Base-by-base conservation (phyloP, 92 coral and sea anemone genomes). In the Phenganax stokvisi region DNA sequence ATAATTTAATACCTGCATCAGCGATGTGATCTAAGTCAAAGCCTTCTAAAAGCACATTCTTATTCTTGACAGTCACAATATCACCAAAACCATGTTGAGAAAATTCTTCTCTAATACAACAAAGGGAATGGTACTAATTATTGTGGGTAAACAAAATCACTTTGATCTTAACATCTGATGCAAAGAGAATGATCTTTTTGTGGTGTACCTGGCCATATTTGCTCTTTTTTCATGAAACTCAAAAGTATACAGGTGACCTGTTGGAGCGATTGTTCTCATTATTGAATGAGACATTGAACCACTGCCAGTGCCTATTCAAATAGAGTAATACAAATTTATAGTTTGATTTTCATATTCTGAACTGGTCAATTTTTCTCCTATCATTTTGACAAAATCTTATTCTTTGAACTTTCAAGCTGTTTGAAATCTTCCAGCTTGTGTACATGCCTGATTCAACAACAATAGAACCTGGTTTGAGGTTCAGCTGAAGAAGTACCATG, bases 271-370 rank as follows among this genome's bases (percentile, higher is more conserved):
- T 63, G 92, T 75, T 59, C 99, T 83, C 78, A 96, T 89, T 12
- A 96, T 76, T 25, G 96, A 90, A 92, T 96, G 99, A 8, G 99
- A 92, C 99, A 96, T 96, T 31, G 99, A 96, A 0, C 91, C 99
- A 90, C 99, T 96, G 17, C 99, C 99, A 56, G 99, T 96, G 56
- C 98, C 98, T 93, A 54, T 6, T 74, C 9, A 57, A 75, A 13
- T 7, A 73, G 20, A 72, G 15, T 65, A 20, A 20, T 6, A 75
- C 4, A 52, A 51, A 17, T 44, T 9, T n/a, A 47, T 27, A 31
- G 56, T 11, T 28, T 37, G 47, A 37, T 37, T 37, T 37, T 37
- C 47, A 5, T 1, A 37, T 37, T 1, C 47, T 37, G 47, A 5
- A 37, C 47, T 37, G 47, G 47, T 37, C 2, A 37, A 5, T 37